Percentiles rank a stretch among this genome's conserved stretches.
These are phyloP conservation scores for Ibycter americanus DNA, from an alignment of 2,797 vertebrate genomes.

Conservation along the genomic window DNA sequence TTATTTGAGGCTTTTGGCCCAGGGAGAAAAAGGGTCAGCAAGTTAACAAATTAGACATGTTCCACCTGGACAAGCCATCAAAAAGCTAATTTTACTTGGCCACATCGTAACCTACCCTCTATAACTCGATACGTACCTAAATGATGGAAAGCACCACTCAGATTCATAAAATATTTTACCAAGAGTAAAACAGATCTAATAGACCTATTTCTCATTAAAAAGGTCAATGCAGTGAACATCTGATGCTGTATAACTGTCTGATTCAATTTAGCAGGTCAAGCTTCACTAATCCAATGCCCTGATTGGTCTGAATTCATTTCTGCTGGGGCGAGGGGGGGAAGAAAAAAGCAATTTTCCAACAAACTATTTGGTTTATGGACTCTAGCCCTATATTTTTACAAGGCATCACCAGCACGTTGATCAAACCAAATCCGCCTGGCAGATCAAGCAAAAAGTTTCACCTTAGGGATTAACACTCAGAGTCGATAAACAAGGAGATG, in stretches of 20 bases:
- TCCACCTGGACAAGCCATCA: constrained; percentile 50
- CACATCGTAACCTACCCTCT: background rate
- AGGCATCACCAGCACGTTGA: background rate
- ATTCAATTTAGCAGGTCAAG: constrained; percentile 72
- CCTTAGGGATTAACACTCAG: background rate
- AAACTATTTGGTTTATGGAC: background rate
- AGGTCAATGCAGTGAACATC: constrained; percentile 66
- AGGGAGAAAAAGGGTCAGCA: constrained; percentile 12
- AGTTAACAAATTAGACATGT: constrained; percentile 64
- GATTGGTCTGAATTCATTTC: constrained; percentile 53
- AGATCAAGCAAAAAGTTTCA: background rate
- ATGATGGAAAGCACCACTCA: constrained; percentile 52
- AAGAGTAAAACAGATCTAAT: constrained; percentile 59
- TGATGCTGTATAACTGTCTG: constrained; percentile 58
- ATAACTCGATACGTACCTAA: background rate
- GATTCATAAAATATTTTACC: constrained; percentile 59
- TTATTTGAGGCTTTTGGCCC: background rate
- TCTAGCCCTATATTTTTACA: background rate
- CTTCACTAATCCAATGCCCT: constrained; percentile 59
- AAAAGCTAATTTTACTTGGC: constrained; percentile 54
- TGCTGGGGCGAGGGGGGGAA: background rate
- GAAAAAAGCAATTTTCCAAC: background rate
- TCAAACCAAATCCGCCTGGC: background rate
- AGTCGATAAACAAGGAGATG: background rate
- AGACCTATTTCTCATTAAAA: constrained; percentile 75